Evolutionary conservation across 2,888 invertebrate genomes (phyloP).

Genomic region (Trissolcus brochymenae): DNA sequence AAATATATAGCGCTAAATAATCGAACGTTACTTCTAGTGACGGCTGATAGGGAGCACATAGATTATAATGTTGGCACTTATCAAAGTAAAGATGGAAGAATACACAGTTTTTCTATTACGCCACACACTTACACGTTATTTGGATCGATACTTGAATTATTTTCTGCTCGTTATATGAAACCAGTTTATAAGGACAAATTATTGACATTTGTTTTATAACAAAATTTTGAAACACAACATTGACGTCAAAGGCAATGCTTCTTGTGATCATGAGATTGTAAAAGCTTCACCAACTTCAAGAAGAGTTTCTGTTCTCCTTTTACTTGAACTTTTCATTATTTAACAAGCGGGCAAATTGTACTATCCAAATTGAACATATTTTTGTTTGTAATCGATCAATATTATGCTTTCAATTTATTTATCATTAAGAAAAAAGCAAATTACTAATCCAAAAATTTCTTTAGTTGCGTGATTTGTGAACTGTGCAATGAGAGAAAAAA

Average conservation of each 20-base stretch:
- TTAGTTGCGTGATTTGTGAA: too few relatives aligned
- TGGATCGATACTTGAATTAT: background rate
- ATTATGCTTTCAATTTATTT: too few relatives aligned
- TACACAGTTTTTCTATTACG: constrained; percentile 26
- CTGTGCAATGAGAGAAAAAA: constrained; percentile 12
- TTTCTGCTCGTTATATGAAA: too few relatives aligned
- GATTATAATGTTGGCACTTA: constrained; percentile 62
- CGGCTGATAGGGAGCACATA: constrained; percentile 76
- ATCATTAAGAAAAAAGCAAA: too few relatives aligned
- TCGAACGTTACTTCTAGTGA: constrained; percentile 73
- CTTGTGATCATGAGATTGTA: constrained; percentile 3
- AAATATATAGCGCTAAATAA: constrained; percentile 74
- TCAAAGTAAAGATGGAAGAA: constrained; percentile 40
- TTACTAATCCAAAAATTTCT: too few relatives aligned
- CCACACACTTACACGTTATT: constrained; percentile 14
- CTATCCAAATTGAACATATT: constrained; percentile 7
- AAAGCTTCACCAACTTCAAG: background rate
- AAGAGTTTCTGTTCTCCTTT: too few relatives aligned
- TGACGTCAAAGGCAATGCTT: background rate
- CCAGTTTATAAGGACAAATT: too few relatives aligned
- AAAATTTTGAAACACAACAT: too few relatives aligned
- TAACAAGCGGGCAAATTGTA: background rate
- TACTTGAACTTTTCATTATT: background rate
- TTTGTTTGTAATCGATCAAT: too few relatives aligned
- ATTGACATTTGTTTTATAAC: background rate